Conservation (phyloP, 2,113 vertebrate species). For the Catharus minimus region DNA sequence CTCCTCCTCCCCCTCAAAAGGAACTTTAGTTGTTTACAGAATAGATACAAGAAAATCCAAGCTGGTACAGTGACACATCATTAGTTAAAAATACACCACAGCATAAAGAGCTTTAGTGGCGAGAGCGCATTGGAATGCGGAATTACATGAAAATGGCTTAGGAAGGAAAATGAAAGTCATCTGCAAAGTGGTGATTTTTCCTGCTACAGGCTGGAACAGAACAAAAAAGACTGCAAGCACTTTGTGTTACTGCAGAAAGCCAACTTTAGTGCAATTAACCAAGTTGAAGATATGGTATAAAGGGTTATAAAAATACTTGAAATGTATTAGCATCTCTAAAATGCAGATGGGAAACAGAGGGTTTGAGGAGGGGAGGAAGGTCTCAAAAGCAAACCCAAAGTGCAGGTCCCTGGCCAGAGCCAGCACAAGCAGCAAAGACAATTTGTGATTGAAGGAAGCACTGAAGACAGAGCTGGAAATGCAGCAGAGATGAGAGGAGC, state of each 20-base stretch:
- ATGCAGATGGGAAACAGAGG: background rate
- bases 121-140: background rate
- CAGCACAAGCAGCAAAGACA: background rate
- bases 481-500: background rate
- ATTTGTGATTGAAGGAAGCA: background rate
- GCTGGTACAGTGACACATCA: slow-evolving; percentile 26
- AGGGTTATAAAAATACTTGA: background rate
- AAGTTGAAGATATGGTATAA: background rate
- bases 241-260: background rate
- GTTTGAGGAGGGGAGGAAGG: too few relatives aligned
- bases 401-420: background rate
- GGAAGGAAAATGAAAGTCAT: slow-evolving; percentile 50
- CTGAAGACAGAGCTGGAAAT: background rate
- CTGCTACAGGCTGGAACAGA: background rate
- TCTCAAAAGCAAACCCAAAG: background rate
- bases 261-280: background rate
- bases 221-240: background rate
- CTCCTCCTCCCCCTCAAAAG: slow-evolving; percentile 29
- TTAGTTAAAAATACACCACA: slow-evolving; percentile 50
- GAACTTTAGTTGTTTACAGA: slow-evolving; percentile 64
- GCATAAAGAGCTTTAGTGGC: slow-evolving; percentile 31
- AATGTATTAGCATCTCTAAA: background rate
- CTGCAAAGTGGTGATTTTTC: background rate
- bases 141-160: background rate
- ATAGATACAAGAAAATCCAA: slow-evolving; percentile 50